Conservation (phyloP, 2,888 invertebrate species). For the Deilephila elpenor region DNA sequence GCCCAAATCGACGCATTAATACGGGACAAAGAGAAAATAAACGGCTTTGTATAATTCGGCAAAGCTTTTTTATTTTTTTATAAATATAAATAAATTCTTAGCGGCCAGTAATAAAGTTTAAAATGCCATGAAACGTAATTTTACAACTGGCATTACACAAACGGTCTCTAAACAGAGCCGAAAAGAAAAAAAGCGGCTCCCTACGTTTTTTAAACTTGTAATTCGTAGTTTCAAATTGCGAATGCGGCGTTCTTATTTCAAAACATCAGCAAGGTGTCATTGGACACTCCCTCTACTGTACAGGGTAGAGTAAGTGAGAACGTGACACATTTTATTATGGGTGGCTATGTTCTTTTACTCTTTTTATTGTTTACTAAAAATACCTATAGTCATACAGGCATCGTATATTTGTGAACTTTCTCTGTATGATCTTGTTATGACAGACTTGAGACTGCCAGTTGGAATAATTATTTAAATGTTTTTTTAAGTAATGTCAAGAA, state of each 20-base stretch:
- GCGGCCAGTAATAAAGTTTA: constrained; percentile 41
- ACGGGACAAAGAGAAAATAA: constrained; percentile 81
- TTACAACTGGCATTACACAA: constrained; percentile 31
- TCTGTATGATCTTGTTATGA: no score
- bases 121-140: constrained; percentile 36
- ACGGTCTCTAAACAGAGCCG: constrained; percentile 52
- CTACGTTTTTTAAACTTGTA: constrained; percentile 79
- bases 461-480: no score
- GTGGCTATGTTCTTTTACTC: neutral
- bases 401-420: no score
- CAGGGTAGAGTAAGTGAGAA: constrained; percentile 55
- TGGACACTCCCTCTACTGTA: constrained; percentile 75
- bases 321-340: no score
- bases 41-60: constrained; percentile 79
- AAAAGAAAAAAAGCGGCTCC: constrained; percentile 73
- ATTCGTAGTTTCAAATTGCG: constrained; percentile 84
- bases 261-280: constrained; percentile 83
- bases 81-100: constrained; percentile 33
- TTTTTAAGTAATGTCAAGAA: no score
- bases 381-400: neutral
- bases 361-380: neutral
- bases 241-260: constrained; percentile 83
- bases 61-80: constrained; percentile 39
- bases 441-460: no score
- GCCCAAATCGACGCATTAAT: constrained; percentile 83